Percentiles rank a stretch among this genome's conserved stretches.
phyloP scores from a whole-genome alignment of 92 coral and sea anemone species.

The Porites rus region DNA sequence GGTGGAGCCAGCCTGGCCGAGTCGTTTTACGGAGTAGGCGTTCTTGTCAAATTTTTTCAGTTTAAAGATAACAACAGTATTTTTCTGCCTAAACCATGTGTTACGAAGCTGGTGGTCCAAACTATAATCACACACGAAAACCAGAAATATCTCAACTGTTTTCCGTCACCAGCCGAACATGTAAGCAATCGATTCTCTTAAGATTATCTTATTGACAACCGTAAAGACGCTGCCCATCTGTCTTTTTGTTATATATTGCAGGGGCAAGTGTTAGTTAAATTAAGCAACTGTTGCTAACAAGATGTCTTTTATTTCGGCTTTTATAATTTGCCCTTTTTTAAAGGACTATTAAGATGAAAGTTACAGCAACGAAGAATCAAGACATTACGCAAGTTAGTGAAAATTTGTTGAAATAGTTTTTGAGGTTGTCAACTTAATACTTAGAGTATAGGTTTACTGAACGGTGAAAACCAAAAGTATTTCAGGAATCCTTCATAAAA shows the following conservation, averaged over 20 bases:
- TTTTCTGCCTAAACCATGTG: background rate
- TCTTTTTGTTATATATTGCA: background rate
- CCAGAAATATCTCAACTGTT: conserved; percentile 22
- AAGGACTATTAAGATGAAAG: too few species aligned
- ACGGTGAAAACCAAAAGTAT: too few species aligned
- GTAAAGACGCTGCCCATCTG: background rate
- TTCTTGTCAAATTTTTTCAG: background rate
- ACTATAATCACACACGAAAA: conserved; percentile 4
- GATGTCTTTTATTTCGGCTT: too few species aligned
- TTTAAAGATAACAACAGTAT: background rate
- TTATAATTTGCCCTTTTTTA: too few species aligned
- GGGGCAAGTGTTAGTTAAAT: background rate
- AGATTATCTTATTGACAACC: background rate
- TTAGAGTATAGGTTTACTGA: too few species aligned
- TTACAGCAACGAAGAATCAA: too few species aligned
- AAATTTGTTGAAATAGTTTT: too few species aligned
- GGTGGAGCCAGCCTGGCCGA: background rate
- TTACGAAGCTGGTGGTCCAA: conserved; percentile 39
- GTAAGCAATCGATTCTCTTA: background rate
- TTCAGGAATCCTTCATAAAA: too few species aligned
- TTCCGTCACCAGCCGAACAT: background rate
- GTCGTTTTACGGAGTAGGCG: background rate
- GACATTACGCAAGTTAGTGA: too few species aligned
- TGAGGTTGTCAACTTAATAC: too few species aligned
- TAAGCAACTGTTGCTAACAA: too few species aligned